Evolutionary conservation across 2,888 invertebrate species (phyloP).

Genomic region (Apeira syringaria): DNA sequence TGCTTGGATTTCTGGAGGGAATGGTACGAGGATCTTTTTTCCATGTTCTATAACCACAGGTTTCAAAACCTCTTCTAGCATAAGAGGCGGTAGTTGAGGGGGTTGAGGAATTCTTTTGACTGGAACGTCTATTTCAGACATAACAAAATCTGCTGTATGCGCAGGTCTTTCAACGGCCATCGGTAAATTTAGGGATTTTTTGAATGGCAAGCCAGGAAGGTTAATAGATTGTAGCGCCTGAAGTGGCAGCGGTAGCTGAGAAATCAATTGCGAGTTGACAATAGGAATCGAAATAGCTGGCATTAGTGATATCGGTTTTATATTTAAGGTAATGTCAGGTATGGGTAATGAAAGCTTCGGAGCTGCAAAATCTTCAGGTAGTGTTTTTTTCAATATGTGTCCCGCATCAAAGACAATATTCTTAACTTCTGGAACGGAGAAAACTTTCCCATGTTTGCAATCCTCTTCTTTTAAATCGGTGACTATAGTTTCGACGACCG

Average conservation of each 20-base stretch:
- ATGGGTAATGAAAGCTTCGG: slow-evolving; percentile 2
- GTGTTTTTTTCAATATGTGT: slow-evolving; percentile 10
- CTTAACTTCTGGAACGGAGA: background rate
- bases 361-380: background rate
- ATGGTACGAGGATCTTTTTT: slow-evolving; percentile 26
- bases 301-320: background rate
- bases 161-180: slow-evolving; percentile 6
- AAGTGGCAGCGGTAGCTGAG: slow-evolving; percentile 4
- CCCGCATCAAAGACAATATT: slow-evolving; percentile 11
- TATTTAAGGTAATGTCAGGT: background rate
- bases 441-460: slow-evolving; percentile 1
- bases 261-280: slow-evolving; percentile 4
- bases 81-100: slow-evolving; percentile 28
- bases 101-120: slow-evolving; percentile 23
- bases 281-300: slow-evolving; percentile 2
- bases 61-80: slow-evolving; percentile 18
- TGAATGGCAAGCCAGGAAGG: slow-evolving; percentile 14
- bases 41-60: slow-evolving; percentile 20
- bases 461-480: slow-evolving; percentile 8
- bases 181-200: background rate
- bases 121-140: slow-evolving; percentile 17
- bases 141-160: slow-evolving; percentile 3
- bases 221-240: slow-evolving; percentile 7
- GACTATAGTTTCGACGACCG: background rate
- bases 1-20: slow-evolving; percentile 29